Base-by-base conservation (phyloP, 2,113 vertebrate species). In the Oceanodroma tethys region DNA sequence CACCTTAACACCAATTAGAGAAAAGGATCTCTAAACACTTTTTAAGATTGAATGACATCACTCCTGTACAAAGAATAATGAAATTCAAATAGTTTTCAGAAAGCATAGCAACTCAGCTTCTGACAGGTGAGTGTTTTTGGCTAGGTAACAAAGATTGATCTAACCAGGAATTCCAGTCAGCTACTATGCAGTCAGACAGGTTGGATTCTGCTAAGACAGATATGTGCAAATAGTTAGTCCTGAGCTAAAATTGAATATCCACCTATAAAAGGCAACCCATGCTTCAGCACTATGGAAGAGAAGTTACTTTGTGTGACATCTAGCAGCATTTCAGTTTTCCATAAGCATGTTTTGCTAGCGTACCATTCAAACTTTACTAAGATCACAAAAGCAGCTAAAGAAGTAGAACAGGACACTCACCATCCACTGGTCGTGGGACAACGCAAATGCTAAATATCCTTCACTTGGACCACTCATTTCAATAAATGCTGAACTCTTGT, bases 371-470 rank as follows among this genome's bases (percentile, higher is more conserved):
- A 48, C 10, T 78, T 42, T 4, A 56, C 6, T 43, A 34, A 70
- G 9, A 52, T 32, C 48, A 58, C 14, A 81, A 95, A 86, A 92
- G 34, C 2, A 78, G 26, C 43, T 34, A 18, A 47, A 84, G 38
- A 4, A 40, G 29, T 13, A 81, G 53, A 92, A 89, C 12, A 50
- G 30, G 65, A 71, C 85, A 98, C 98, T 95, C 95, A 99, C 99
- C 99, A 99, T 99, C 99, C 98, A 99, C 60, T 95, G 98, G 95
- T 99, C 99, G 79, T 96, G 94, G 47, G 99, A 99, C 62, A 99
- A 93, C 0, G 99, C 99, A 68, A 99, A 99, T 23, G 99, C 98
- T 87, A 99, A 56, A 32, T 99, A 99, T 48, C 99, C 99, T 74
- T 98, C 94, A 42, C 98, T 98, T 42, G 98, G 98, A 27, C 99